A percentile compares a stretch with the other conserved stretches of the same genome.
These are phyloP conservation scores for Lepilemur septentrionalis DNA, from an alignment of 2,797 vertebrate species.

Conservation along the genomic window DNA sequence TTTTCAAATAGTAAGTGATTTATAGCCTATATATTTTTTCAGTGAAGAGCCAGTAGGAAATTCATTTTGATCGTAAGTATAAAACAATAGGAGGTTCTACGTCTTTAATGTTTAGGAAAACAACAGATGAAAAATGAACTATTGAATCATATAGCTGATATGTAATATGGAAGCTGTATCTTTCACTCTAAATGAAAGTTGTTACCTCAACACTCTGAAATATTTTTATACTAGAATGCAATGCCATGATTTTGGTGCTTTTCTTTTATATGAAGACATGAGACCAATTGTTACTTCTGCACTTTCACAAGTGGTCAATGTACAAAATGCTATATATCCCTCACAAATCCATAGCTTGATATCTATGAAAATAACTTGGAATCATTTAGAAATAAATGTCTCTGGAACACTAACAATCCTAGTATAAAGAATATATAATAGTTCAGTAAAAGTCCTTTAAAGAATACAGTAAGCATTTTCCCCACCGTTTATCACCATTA, in stretches of 20 bases:
- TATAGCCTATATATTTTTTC: background rate
- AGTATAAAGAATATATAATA: background rate
- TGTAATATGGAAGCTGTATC: background rate
- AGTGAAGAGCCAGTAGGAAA: conserved; percentile 9
- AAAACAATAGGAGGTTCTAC: background rate
- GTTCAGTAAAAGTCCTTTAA: background rate
- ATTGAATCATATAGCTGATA: background rate
- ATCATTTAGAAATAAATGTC: conserved; percentile 11
- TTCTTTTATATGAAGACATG: background rate
- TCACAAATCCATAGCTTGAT: background rate
- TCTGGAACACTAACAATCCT: background rate
- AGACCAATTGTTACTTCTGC: background rate
- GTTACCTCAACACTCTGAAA: background rate
- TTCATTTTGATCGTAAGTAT: conserved; percentile 12
- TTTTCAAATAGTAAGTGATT: background rate
- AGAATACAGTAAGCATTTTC: background rate
- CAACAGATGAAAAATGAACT: background rate
- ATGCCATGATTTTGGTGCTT: background rate
- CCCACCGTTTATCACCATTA: background rate
- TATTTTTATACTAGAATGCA: background rate
- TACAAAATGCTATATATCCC: background rate
- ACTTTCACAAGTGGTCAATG: background rate
- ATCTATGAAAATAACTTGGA: background rate
- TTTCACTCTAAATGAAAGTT: background rate
- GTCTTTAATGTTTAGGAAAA: background rate